phyloP scores from a whole-genome alignment of 2,113 vertebrate species.

The Rhinopithecus roxellana region DNA sequence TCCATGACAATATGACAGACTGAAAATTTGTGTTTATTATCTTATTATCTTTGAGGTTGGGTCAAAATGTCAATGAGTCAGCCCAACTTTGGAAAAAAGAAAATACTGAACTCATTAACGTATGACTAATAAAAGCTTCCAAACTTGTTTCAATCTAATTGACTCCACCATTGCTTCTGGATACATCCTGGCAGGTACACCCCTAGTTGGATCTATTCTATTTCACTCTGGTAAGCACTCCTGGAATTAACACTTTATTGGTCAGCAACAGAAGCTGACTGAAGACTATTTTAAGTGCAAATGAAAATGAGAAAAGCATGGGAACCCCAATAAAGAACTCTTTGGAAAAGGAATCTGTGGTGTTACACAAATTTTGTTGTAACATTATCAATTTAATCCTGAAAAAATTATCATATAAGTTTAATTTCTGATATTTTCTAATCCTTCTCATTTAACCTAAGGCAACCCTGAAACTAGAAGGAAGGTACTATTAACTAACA shows the following conservation, averaged over 20 bases:
- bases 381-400: constrained; percentile 22
- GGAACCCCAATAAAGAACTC: not conserved
- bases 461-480: not conserved
- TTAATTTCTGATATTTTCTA: constrained; percentile 62
- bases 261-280: not conserved
- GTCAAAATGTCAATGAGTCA: not conserved
- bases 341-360: not conserved
- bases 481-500: not conserved
- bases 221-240: constrained; percentile 12
- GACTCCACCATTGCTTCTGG: not conserved
- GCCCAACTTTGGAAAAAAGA: not conserved
- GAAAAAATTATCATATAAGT: constrained; percentile 20
- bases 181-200: not conserved
- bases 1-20: not conserved
- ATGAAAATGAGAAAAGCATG: not conserved
- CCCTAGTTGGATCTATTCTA: not conserved
- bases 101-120: not conserved
- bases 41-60: not conserved
- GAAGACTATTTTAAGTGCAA: constrained; percentile 14
- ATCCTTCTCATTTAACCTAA: constrained; percentile 41
- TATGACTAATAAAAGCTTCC: not conserved
- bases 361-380: constrained; percentile 11
- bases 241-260: constrained; percentile 24
- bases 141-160: not conserved
- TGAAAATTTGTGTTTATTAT: not conserved